Base-by-base conservation (phyloP, 2,113 vertebrate genomes). In the Protobothrops flavoviridis region DNA sequence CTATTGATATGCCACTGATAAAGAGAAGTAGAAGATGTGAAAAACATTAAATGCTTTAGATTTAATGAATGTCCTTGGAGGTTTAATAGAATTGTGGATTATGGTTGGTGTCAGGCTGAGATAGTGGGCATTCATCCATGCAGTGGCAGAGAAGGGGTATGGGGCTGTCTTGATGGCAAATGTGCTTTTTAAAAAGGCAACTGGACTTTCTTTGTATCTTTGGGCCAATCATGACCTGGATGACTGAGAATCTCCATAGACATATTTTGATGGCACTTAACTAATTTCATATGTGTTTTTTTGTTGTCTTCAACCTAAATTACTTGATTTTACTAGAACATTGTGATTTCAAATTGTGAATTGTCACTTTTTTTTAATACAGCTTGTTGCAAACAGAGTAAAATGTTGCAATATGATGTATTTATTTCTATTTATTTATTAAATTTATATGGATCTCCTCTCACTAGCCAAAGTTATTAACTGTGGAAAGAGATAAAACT, bases 261-360 rank as follows among this genome's bases (percentile, higher is more conserved):
- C 2, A 39, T 50, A 81, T 33, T 20, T 85, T 15, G 29, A n/a
- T 39, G 17, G 69, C 69, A 81, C 33, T 20, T 39, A 39, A 39
- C n/a, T 81, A 81, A 81, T 81, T 81, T 81, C 15, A 17, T 90
- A 4, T 85, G 33, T 90, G 26, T 56, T 95, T 87, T 93, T 95
- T 64, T 91, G 61, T n/a, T 45, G 5, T 43, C 21, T 89, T 85
- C 57, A 48, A 23, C 13, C 2, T 59, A 89, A 24, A 52, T 23
- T 33, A 50, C 3, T 86, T 90, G 33, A 45, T 81, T 88, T 61
- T 59, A 59, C 9, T 50, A 56, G 43, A 29, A 56, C 43, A 64
- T 9, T 50, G 59, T 53, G 0, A 50, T n/a, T 64, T 53, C 43
- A 21, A 74, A 74, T 39, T 33, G 6, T 87, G 85, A 92, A 86